Conservation (phyloP, 2,797 vertebrate species). For the Etheostoma nigrum region DNA sequence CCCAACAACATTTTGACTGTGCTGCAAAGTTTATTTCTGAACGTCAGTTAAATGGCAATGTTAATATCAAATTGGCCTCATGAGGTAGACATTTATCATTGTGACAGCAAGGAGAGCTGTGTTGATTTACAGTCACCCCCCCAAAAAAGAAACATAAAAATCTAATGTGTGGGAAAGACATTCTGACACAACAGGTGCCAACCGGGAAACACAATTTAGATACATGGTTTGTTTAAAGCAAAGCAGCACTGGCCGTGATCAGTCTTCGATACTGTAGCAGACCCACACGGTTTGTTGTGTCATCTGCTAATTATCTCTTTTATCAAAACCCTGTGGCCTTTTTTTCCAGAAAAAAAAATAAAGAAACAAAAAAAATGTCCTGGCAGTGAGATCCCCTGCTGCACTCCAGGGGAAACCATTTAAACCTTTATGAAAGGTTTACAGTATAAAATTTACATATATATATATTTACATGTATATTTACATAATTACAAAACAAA, state of each 20-base stretch:
- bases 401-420: not conserved
- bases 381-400: not conserved
- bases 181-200: no score
- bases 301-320: not conserved
- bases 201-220: no score
- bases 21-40: not conserved
- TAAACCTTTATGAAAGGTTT: not conserved
- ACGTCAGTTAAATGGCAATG: not conserved
- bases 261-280: no score
- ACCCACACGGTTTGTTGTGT: no score
- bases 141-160: not conserved
- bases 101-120: no score
- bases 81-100: not conserved
- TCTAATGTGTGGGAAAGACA: no score
- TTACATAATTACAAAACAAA: not conserved
- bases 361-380: no score
- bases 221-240: no score
- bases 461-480: no score
- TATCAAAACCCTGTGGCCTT: not conserved
- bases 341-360: not conserved
- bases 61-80: not conserved
- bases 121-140: no score
- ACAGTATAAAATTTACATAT: no score
- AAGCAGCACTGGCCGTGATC: no score
- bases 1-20: slow-evolving; percentile 1